Conservation (phyloP, 2,113 vertebrate species). For the Gavia stellata region DNA sequence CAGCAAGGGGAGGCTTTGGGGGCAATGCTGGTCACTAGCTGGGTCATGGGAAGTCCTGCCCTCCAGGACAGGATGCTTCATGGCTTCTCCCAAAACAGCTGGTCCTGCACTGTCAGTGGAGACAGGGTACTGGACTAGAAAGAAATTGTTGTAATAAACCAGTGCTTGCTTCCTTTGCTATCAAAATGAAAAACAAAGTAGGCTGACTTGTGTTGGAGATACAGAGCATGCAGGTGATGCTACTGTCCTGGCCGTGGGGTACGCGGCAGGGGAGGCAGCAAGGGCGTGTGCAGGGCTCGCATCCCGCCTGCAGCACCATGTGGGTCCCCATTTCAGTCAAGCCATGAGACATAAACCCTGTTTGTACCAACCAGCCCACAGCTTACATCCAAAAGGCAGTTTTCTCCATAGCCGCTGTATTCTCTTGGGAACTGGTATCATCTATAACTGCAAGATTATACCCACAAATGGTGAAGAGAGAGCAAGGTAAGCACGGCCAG, state of each 20-base stretch:
- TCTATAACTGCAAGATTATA: not conserved
- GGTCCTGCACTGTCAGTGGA: not conserved
- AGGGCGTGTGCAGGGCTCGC: not conserved
- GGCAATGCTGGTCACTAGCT: not conserved
- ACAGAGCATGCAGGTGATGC: not conserved
- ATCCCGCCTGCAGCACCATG: not conserved
- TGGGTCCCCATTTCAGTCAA: not conserved
- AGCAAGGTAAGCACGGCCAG: not conserved
- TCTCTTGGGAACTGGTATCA: not conserved
- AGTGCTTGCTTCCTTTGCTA: not conserved
- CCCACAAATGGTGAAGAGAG: not conserved
- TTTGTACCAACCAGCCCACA: not conserved
- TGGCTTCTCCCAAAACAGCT: not conserved
- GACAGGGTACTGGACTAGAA: not conserved
- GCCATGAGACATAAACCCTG: not conserved
- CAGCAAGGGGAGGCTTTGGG: not conserved
- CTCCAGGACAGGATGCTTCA: not conserved
- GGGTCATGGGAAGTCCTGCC: not conserved
- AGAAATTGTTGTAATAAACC: not conserved
- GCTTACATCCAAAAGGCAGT: not conserved
- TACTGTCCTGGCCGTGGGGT: rapidly evolving
- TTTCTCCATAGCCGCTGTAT: not conserved
- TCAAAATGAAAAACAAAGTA: not conserved
- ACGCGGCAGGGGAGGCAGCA: rapidly evolving
- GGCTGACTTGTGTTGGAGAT: not conserved